Base-by-base conservation (phyloP, 2,888 invertebrate species). In the Nymphalis urticae region DNA sequence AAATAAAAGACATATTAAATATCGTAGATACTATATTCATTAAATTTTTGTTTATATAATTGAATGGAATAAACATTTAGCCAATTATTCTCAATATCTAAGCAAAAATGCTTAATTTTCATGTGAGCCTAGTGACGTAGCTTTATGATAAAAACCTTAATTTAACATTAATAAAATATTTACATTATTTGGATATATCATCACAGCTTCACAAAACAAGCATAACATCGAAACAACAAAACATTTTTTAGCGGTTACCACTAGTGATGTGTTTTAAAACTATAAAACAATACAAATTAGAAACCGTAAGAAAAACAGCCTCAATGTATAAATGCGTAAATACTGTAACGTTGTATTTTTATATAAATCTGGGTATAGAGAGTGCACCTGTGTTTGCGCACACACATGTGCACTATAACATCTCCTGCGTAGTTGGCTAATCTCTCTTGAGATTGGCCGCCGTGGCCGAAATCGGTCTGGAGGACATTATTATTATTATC, bases 171-270 rank as follows among this genome's bases (percentile, higher is more conserved):
- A 86, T 88, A 89, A 87, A 86, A 86, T 90, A 91, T 91, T 86
- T 92, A 92, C 91, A 92, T 85, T 92, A 90, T 92, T 92, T 92
- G 92, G 92, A 84, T 87, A 88, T 85, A 84, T 90, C 90, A 92
- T 92, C 92, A 92, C 92, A 92, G 92, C 92, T 86, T 90, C 90
- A 92, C 91, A 86, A 91, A 92, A 92, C 88, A 92, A 92, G 90
- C 89, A 85, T 88, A 92, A 91, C 88, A 87, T 85, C 82, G 80
- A 79, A 85, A 88, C 77, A 91, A 92, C 89, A 90, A 89, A 91
- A 90, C 87, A 85, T 85, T 79, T 78, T 79, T 80, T 78, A 78
- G 79, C 77, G 82, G 84, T 80, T 81, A 82, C 81, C 70, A 72
- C 75, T 77, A 76, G 72, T 76, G 64, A 66, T 64, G 75, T 79